A percentile compares a stretch with the other conserved stretches of the same genome.
These are phyloP conservation scores for Heteractis magnifica DNA, from an alignment of 92 coral and sea anemone genomes.

Conservation along the genomic window DNA sequence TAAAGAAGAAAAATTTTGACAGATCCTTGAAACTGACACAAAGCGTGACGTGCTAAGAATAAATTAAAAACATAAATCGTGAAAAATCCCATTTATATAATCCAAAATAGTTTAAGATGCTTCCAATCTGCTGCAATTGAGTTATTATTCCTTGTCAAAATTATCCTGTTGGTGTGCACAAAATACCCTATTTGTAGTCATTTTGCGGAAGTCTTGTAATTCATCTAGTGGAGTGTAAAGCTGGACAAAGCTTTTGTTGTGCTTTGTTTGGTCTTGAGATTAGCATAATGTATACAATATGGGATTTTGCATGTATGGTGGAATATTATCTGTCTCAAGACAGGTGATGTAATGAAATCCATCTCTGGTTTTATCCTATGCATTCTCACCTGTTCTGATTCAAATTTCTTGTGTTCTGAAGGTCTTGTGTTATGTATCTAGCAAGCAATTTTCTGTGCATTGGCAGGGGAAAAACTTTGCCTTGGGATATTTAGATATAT, in stretches of 20 bases:
- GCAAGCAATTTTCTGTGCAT: neutral
- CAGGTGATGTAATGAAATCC: neutral
- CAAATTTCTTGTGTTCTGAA: neutral
- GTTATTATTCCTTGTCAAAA: neutral
- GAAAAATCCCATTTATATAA: neutral
- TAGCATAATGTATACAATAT: neutral
- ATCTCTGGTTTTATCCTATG: neutral
- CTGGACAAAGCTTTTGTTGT: neutral
- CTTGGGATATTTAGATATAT: too few species aligned
- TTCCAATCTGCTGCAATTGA: neutral
- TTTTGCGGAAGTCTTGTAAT: neutral
- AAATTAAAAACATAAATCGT: neutral
- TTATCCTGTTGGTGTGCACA: neutral
- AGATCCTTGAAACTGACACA: slow-evolving; percentile 12
- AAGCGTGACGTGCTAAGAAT: slow-evolving; percentile 13
- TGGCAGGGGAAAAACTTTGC: too few species aligned
- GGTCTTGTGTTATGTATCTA: neutral
- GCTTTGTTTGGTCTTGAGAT: neutral
- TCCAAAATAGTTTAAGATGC: neutral
- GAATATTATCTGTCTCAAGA: neutral
- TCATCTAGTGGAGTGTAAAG: neutral
- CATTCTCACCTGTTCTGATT: neutral
- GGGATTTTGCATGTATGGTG: neutral
- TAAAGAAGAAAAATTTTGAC: neutral
- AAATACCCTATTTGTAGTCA: neutral